Conservation (phyloP, 2,113 vertebrate genomes). For the Campylomormyrus numenius region DNA sequence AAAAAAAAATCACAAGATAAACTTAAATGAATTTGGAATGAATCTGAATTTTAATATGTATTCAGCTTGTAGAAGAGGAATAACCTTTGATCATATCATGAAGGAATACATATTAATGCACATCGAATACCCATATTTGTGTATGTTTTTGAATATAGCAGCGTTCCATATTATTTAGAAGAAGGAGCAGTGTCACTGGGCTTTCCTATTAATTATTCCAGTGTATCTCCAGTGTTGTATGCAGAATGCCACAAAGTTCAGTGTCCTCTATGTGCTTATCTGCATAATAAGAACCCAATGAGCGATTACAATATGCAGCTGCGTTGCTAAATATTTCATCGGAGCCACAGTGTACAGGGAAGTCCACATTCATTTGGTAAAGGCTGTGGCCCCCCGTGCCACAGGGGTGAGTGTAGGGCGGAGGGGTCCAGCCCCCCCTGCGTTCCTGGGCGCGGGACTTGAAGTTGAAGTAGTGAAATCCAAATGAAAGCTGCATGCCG, state of each 20-base stretch:
- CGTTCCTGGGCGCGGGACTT: not conserved
- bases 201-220: not conserved
- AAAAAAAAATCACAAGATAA: not conserved
- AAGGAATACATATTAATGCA: slow-evolving; percentile 11
- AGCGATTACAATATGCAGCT: not conserved
- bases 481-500: not conserved
- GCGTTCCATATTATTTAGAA: not conserved
- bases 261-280: not conserved
- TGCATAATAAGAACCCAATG: not conserved
- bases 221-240: not conserved
- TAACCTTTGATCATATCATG: slow-evolving; percentile 11
- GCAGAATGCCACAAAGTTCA: not conserved
- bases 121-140: not conserved
- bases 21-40: slow-evolving; percentile 2
- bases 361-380: not conserved
- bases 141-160: not conserved
- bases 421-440: not conserved
- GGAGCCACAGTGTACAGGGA: not conserved
- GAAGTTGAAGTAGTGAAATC: not conserved
- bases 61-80: not conserved
- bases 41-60: slow-evolving; percentile 7
- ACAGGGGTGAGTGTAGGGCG: not conserved
- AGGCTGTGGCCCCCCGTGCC: not conserved
- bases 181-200: not conserved
- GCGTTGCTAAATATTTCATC: not conserved